Conservation (phyloP, 2,797 vertebrate species). For the Tapirus indicus region DNA sequence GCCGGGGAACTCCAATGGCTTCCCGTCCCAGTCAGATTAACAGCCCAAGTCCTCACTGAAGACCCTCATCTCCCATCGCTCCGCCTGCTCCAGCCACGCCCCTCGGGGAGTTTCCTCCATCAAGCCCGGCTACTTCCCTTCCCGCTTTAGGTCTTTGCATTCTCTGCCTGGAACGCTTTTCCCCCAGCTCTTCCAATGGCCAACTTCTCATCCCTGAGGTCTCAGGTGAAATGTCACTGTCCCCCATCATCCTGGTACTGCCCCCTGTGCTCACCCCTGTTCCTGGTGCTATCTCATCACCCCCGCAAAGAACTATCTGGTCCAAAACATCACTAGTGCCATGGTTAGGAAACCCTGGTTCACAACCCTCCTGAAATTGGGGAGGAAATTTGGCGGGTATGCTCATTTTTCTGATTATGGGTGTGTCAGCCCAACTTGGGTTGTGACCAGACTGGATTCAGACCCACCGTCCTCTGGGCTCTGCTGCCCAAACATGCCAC, state of each 20-base stretch:
- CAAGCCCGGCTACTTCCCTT: neutral
- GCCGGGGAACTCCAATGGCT: neutral
- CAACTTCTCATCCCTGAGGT: neutral
- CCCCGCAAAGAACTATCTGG: no score
- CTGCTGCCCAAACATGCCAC: neutral
- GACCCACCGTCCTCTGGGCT: neutral
- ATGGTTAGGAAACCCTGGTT: accelerated
- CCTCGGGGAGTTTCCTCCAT: no score
- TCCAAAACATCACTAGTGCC: neutral
- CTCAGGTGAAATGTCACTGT: neutral
- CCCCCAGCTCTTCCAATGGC: neutral
- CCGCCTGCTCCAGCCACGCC: neutral
- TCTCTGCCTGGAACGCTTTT: no score
- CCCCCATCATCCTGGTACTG: no score
- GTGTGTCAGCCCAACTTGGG: neutral
- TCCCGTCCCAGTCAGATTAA: no score
- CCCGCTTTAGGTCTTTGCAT: neutral
- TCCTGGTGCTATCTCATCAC: accelerated
- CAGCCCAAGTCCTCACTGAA: accelerated
- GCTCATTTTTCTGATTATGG: neutral
- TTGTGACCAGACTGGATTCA: neutral
- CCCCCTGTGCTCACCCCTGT: neutral
- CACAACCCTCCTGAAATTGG: accelerated
- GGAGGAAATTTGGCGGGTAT: neutral
- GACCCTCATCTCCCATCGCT: neutral